Base-by-base conservation (phyloP, 2,797 vertebrate genomes). In the Sebastes itinus region DNA sequence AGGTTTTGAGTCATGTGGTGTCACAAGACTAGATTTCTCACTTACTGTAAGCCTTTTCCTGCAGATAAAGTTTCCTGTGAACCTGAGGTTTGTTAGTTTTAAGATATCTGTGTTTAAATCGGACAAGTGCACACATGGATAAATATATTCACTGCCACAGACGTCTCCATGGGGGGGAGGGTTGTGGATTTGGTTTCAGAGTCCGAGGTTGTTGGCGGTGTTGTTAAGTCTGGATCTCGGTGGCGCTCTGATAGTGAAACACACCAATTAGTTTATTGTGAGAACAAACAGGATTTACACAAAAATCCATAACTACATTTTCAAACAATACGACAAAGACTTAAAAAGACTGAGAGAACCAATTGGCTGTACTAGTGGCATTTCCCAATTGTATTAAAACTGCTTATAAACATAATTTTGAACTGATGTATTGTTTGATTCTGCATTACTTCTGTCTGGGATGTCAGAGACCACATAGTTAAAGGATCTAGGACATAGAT, bases 101-200 rank as follows among this genome's bases (percentile, higher is more conserved):
- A 2, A 75, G 60, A 78, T 49, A 87, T 80, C 49, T 59, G 1
- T 71, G 55, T 81, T 81, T 73, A 56, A 87, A 65, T 75, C 52
- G 55, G 67, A 82, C 25, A 49, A 60, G 55, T 3, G 11, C 61
- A 60, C 33, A 66, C 27, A 32, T 27, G 61, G 62, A 80, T 67
- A 35, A 74, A 77, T 71, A 77, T 72, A 49, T 86, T 70, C 7
- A 8, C 32, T 10, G 56, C 72, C 66, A 23, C 69, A 56, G 67
- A 73, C 3, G 13, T 64, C 42, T 58, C 54, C 27, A 42, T 35
- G 23, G 2, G 16, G 32, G 42, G 42, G 16, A 20, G 23, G 25
- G 4, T 38, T 3, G 25, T 71, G 77, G 71, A 63, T 88, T 83
- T 77, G 69, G 76, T 88, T 87, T 82, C 72, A 78, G 74, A 75